Percentiles rank a stretch among this genome's conserved stretches.
Conservation (phyloP, 2,888 invertebrate genomes). For the Acanthosepion esculentum region DNA sequence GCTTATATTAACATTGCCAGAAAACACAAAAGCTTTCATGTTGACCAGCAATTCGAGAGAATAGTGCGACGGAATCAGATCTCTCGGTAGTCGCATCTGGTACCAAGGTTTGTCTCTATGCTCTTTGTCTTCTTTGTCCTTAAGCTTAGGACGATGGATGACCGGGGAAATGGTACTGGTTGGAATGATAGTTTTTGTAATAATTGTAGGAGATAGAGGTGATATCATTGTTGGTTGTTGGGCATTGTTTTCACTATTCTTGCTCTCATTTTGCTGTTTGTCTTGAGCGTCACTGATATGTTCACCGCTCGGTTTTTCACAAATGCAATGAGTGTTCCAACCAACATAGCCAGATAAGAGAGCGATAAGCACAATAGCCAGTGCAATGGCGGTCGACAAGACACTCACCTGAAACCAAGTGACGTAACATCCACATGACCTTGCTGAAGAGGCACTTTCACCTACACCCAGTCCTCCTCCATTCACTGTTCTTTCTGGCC, state of each 20-base stretch:
- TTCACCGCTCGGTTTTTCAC: slow-evolving; percentile 16
- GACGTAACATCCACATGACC: slow-evolving; percentile 58
- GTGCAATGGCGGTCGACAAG: slow-evolving; percentile 55
- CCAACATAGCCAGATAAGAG: slow-evolving; percentile 57
- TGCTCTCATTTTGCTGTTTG: background rate
- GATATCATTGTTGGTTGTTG: slow-evolving; percentile 40
- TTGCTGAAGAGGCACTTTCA: slow-evolving; percentile 58
- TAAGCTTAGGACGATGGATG: background rate
- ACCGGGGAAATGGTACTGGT: background rate
- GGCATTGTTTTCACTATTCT: background rate
- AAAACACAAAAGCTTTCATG: slow-evolving; percentile 57
- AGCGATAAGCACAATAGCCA: slow-evolving; percentile 57
- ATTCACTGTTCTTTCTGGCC: background rate
- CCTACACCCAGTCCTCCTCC: slow-evolving; percentile 23
- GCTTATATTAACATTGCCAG: slow-evolving; percentile 61
- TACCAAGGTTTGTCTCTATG: slow-evolving; percentile 54
- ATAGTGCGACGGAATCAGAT: slow-evolving; percentile 62
- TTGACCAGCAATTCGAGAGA: slow-evolving; percentile 61
- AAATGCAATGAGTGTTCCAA: slow-evolving; percentile 9
- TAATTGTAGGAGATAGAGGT: slow-evolving; percentile 39
- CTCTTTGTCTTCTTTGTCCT: background rate
- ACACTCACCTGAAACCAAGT: slow-evolving; percentile 57
- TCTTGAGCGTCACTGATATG: background rate
- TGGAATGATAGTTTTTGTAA: slow-evolving; percentile 20
- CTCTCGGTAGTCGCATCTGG: slow-evolving; percentile 61